These are phyloP conservation scores for Phengaris arion DNA, from an alignment of 2,888 invertebrate species.

Conservation along the genomic window DNA sequence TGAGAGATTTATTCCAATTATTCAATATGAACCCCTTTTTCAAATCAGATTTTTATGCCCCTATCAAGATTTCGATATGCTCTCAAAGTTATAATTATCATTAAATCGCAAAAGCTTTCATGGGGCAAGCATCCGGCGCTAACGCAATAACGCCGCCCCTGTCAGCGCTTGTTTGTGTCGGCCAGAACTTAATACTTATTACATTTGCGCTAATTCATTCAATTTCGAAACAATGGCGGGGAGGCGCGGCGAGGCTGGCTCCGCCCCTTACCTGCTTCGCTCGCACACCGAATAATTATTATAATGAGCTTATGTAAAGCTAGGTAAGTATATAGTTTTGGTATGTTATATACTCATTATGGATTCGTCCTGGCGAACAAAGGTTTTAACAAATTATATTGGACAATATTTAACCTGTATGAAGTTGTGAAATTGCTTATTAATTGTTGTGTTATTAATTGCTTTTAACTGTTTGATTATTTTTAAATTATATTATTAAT, in stretches of 20 bases:
- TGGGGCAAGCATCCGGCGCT: constrained; percentile 53
- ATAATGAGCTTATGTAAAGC: constrained; percentile 10
- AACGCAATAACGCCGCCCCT: constrained; percentile 70
- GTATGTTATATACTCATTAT: neutral
- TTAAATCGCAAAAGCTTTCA: constrained; percentile 57
- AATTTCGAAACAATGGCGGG: constrained; percentile 71
- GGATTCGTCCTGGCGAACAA: neutral
- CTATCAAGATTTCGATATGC: neutral
- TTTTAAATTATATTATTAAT: no score
- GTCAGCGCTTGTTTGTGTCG: constrained; percentile 70
- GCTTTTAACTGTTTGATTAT: no score
- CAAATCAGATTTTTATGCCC: neutral
- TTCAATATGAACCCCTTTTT: neutral
- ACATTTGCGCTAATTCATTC: constrained; percentile 78
- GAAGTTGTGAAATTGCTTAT: no score
- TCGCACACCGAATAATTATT: neutral
- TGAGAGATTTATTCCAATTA: no score
- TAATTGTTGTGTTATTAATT: no score
- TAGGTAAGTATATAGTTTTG: neutral
- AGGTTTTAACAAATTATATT: neutral
- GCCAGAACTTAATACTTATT: constrained; percentile 73
- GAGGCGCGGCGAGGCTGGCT: constrained; percentile 59
- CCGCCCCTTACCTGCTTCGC: constrained; percentile 64
- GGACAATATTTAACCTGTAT: neutral
- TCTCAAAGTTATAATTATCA: constrained; percentile 18